phyloP scores from a whole-genome alignment of 2,888 invertebrate genomes.

The Epinotia bilunana region DNA sequence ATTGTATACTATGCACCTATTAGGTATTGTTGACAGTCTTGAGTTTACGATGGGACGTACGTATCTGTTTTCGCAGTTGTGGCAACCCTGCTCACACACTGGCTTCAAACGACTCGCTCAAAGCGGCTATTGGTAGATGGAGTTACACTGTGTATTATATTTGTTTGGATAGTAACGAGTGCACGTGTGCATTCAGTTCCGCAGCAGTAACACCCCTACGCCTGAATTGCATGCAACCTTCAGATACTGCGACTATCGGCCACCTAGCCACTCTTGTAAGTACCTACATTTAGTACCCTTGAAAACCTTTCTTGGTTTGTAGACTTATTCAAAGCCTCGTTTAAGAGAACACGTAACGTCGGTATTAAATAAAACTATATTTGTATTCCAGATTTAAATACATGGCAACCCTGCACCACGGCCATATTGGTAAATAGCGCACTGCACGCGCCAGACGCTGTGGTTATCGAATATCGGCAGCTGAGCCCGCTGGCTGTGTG shows the following conservation, averaged over 20 bases:
- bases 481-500: not conserved
- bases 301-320: too few species aligned
- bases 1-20: not conserved
- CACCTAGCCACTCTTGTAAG: too few species aligned
- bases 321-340: too few species aligned
- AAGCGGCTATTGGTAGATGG: constrained; percentile 17
- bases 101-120: not conserved
- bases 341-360: too few species aligned
- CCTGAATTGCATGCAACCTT: not conserved
- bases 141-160: not conserved
- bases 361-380: too few species aligned
- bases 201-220: not conserved
- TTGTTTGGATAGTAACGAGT: not conserved
- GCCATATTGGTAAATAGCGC: not conserved
- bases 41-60: not conserved
- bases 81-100: constrained; percentile 10
- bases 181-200: constrained; percentile 8
- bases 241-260: too few species aligned
- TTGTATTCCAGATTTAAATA: too few species aligned
- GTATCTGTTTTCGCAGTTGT: constrained; percentile 14
- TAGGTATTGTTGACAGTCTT: not conserved
- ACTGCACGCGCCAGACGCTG: not conserved
- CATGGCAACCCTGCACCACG: not conserved
- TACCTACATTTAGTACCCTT: too few species aligned
- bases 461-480: not conserved